A percentile compares a stretch with the other conserved stretches of the same genome.
phyloP scores from a whole-genome alignment of 2,113 vertebrate species.

The Chauna torquata region DNA sequence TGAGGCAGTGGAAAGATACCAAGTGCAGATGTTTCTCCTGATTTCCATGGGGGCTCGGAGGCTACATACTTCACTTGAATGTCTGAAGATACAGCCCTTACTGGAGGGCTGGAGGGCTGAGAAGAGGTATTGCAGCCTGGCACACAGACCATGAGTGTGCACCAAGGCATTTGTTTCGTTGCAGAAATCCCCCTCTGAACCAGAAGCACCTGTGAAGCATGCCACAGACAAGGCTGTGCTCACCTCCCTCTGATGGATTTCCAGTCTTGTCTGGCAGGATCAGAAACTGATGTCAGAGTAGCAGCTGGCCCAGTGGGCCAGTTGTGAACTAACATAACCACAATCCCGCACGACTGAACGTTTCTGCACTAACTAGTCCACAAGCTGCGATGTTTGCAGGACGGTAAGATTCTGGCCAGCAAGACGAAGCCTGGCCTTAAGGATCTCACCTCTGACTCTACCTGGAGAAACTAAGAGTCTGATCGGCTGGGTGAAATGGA shows the following conservation, averaged over 20 bases:
- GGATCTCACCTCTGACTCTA: background rate
- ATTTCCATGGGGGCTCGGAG: background rate
- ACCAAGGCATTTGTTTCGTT: no score
- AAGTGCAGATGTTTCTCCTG: background rate
- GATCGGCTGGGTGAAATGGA: background rate
- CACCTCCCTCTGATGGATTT: no score
- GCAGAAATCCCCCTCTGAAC: no score
- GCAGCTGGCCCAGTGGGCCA: no score
- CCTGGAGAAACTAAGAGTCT: background rate
- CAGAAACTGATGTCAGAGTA: no score
- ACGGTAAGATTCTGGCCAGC: background rate
- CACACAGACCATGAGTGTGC: no score
- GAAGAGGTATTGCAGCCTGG: no score
- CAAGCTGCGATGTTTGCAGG: background rate
- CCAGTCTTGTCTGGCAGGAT: no score
- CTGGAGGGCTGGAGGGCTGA: no score
- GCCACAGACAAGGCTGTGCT: no score
- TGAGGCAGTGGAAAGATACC: background rate
- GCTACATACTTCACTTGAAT: rapidly evolving
- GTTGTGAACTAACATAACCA: background rate
- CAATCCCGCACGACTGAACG: background rate
- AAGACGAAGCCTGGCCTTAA: background rate
- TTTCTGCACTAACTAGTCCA: background rate
- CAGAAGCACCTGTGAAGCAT: no score
- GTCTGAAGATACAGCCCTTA: background rate